Evolutionary conservation across 2,113 vertebrate genomes (phyloP).

Genomic region (Chaetodon auriga): DNA sequence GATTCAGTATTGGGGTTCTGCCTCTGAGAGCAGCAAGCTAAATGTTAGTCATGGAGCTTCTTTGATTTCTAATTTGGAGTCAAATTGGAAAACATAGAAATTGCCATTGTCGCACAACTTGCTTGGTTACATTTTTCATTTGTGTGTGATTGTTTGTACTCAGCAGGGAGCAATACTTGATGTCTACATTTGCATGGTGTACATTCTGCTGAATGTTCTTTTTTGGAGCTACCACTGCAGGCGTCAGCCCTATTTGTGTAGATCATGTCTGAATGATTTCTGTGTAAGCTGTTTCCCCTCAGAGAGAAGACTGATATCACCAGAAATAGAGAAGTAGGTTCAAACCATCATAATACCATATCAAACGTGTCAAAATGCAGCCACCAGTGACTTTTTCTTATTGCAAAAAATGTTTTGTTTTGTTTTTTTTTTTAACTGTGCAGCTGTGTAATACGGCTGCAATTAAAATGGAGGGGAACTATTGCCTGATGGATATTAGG

Average conservation of each 20-base stretch:
- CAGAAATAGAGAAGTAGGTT: not conserved
- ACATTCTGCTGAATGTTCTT: constrained; percentile 36
- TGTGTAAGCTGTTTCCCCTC: constrained; percentile 8
- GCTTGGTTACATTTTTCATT: constrained; percentile 68
- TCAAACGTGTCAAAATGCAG: constrained; percentile 4
- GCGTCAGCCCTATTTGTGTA: constrained; percentile 23
- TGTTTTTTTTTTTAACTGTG: not conserved
- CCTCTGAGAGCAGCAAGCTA: constrained; percentile 35
- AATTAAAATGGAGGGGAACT: constrained; percentile 5
- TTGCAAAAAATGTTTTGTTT: not conserved
- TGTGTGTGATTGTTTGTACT: constrained; percentile 54
- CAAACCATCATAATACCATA: not conserved
- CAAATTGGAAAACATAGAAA: constrained; percentile 66
- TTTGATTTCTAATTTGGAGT: constrained; percentile 69
- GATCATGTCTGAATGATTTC: constrained; percentile 31
- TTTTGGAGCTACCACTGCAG: constrained; percentile 13
- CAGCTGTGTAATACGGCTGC: not conserved
- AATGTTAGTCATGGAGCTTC: constrained; percentile 42
- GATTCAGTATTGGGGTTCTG: constrained; percentile 35
- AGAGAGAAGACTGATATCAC: constrained; percentile 1
- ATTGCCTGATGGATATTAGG: constrained; percentile 15
- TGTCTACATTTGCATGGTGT: constrained; percentile 59
- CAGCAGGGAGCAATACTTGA: constrained; percentile 66
- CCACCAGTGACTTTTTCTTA: not conserved
- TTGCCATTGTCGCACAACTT: constrained; percentile 64